Conservation (phyloP, 1,140 invertebrate species). For the Ceratina japonica region DNA sequence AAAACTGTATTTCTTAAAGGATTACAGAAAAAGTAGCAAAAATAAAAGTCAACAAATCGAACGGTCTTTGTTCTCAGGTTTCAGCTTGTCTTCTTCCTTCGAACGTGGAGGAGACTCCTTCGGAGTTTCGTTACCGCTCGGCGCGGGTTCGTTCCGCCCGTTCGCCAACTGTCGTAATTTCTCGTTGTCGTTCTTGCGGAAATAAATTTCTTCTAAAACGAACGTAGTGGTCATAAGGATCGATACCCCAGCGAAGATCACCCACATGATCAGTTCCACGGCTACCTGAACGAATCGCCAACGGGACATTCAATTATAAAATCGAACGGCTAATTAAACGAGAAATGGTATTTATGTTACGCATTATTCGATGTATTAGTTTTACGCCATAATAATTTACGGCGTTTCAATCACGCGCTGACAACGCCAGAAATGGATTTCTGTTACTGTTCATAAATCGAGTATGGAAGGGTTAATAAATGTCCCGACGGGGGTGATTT, state of each 20-base stretch:
- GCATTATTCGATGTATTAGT: too few relatives aligned
- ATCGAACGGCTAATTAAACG: too few relatives aligned
- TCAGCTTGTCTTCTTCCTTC: neutral
- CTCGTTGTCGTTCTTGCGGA: neutral
- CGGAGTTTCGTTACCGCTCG: neutral
- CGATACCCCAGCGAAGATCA: slow-evolving; percentile 66
- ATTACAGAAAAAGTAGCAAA: neutral
- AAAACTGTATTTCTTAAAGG: neutral
- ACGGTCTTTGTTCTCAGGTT: neutral
- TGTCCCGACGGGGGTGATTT: neutral
- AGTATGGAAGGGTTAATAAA: neutral
- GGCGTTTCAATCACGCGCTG: neutral
- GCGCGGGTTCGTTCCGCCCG: neutral
- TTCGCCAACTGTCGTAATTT: neutral
- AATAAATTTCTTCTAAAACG: slow-evolving; percentile 56
- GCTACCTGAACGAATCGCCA: slow-evolving; percentile 53
- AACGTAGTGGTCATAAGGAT: slow-evolving; percentile 56
- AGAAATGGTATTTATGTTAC: too few relatives aligned
- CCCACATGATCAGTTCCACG: slow-evolving; percentile 66
- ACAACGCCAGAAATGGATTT: neutral
- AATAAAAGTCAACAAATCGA: neutral
- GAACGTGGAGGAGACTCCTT: neutral
- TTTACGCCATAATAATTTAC: neutral
- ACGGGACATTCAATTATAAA: neutral
- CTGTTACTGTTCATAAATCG: neutral